Base-by-base conservation (phyloP, 2,113 vertebrate genomes). In the Poecilia latipinna region DNA sequence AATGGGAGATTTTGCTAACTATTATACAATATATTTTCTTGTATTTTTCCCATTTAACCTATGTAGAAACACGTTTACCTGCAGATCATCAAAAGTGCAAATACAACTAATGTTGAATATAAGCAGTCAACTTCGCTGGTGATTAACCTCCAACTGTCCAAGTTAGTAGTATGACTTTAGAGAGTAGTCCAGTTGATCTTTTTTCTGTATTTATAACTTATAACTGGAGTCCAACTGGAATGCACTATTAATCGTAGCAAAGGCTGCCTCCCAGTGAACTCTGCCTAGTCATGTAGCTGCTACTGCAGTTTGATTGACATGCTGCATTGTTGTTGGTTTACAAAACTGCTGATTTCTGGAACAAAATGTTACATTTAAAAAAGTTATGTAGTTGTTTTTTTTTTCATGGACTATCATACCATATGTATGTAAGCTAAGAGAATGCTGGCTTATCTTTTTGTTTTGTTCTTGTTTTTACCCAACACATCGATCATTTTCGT, bases 401-500 rank as follows among this genome's bases (percentile, higher is more conserved):
- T 67, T 67, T 57, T 64, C 4, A 39, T 12, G 54, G 32, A 15
- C 11, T 19, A 51, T 61, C 8, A 42, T 42, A 13, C 19, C 65
- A 35, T 28, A 28, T 29, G 29, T 15, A 10, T 11, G 31, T 29
- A 69, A n/a, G 31, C 29, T 33, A 3, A 65, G 4, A 22, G 1
- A 48, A 48, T 48, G 17, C 44, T 48, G 17, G 44, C 44, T 48
- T 48, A 17, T 19, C 8, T 68, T 61, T 61, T 67, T 68, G 71
- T 67, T 4, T 28, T 39, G 61, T 65, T 26, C 60, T 72, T 19
- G 10, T 63, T 44, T 76, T 78, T 32, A 69, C 65, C 1, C 35
- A 75, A 80, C 63, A 63, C 67, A 65, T 80, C 60, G 78, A 74
- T 78, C 66, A 84, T 65, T 74, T 82, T 82, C 78, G 77, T 83